Evolutionary conservation across 2,113 vertebrate genomes (phyloP).

Genomic region (Pteropus alecto): DNA sequence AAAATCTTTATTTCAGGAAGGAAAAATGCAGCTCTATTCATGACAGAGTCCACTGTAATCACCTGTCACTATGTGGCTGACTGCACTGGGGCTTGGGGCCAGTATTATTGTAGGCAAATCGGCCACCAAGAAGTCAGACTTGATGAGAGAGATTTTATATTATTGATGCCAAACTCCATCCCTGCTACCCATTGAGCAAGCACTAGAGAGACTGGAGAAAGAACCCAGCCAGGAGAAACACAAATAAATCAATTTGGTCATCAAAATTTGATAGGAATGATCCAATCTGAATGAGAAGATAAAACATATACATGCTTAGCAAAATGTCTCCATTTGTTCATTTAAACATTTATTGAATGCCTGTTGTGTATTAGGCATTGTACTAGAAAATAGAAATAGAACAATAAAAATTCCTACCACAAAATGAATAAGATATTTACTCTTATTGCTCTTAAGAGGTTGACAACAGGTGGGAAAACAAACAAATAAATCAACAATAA

Average conservation of each 20-base stretch:
- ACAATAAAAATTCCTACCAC: slow-evolving; percentile 14
- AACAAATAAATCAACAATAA: slow-evolving; percentile 47
- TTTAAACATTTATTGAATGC: not conserved
- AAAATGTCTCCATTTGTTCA: not conserved
- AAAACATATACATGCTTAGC: not conserved
- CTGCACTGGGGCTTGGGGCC: not conserved
- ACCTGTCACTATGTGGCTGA: not conserved
- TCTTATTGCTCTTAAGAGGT: slow-evolving; percentile 48
- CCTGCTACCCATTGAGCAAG: not conserved
- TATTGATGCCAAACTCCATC: not conserved
- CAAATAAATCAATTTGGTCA: slow-evolving; percentile 36
- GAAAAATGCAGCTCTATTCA: not conserved
- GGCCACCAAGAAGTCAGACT: not conserved
- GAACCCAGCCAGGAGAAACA: not conserved
- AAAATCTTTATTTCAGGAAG: not conserved
- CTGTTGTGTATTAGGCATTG: not conserved
- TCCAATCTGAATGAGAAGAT: not conserved
- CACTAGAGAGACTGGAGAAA: not conserved
- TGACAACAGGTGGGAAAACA: slow-evolving; percentile 36
- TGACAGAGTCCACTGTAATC: not conserved
- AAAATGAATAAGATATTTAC: slow-evolving; percentile 44
- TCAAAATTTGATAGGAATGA: slow-evolving; percentile 37
- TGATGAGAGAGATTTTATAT: not conserved
- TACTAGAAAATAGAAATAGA: slow-evolving; percentile 20
- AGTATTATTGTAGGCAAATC: not conserved